Evolutionary conservation across 2,888 invertebrate species (phyloP), one percentile per base, ranked within the genome.

Genomic region (Rambutsinella grinnellia): DNA sequence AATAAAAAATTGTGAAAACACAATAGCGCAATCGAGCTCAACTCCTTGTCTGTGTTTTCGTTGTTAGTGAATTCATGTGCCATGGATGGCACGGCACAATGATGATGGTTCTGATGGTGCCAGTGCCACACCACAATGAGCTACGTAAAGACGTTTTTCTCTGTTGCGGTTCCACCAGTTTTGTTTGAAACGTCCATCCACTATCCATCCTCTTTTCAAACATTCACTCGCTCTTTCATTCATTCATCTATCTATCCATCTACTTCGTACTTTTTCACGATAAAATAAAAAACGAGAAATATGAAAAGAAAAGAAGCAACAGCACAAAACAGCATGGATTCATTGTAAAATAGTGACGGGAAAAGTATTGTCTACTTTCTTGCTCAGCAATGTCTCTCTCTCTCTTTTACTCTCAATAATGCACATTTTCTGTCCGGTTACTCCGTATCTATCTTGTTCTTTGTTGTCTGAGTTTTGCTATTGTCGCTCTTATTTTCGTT

Each of bases 341-440:
- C 63, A 76, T 76, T 76, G 75, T 76, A 76, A 76, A 68, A n/a
- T n/a, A n/a, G 75, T 76, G 75, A 76, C 75, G 75, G 75, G 75
- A 76, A 76, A 76, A 76, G 75, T 68, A 76, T 76, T 76, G 75
- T 76, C 68, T 76, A 76, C 68, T 62, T 76, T 69, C 63, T n/a
- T 76, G 68, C 63, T 76, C 68, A 68, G 72, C 74, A n/a, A n/a
- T n/a, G 66, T 75, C 49, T 76, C 62, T 74, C 67, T 58, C 44
- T 67, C 66, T 60, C 56, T 67, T 36, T 57, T 27, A 44, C 66
- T 66, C 53, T 51, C 62, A 76, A 76, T 68, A 76, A 68, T 63
- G 69, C 75, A 68, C 75, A 76, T 76, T 76, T 69, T 76, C 63
- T 69, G 75, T 76, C 75, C 75, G 63, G 63, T 76, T 76, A 49